These are phyloP conservation scores for Poecilia wingei DNA, from an alignment of 2,797 vertebrate species.

Conservation along the genomic window DNA sequence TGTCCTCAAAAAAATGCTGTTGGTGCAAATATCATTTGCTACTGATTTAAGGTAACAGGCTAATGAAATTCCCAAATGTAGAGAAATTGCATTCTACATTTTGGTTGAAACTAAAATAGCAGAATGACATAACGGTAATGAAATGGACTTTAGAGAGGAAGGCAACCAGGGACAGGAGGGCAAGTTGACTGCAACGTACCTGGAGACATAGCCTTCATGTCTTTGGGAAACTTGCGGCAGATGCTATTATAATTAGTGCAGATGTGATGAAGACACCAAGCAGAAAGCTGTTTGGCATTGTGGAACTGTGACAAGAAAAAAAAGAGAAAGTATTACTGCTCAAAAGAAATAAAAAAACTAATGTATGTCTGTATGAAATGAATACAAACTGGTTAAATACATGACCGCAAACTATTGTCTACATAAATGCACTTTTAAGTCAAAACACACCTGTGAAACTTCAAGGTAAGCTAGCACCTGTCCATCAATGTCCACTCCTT, in stretches of 20 bases:
- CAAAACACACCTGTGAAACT: constrained; percentile 85
- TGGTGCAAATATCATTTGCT: neutral
- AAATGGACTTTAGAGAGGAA: neutral
- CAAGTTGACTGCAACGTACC: constrained; percentile 69
- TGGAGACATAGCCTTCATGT: constrained; percentile 91
- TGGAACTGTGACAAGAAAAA: constrained; percentile 81
- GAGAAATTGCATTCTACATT: neutral
- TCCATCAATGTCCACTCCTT: constrained; percentile 88
- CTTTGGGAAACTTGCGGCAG: constrained; percentile 91
- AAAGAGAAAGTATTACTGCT: constrained; percentile 8
- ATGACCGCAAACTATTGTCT: neutral
- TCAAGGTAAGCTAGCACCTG: constrained; percentile 90
- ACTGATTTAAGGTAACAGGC: neutral
- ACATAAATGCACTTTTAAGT: neutral
- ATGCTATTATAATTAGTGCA: constrained; percentile 94
- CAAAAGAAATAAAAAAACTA: neutral
- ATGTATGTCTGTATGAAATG: neutral
- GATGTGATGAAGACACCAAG: constrained; percentile 94
- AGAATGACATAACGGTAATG: neutral
- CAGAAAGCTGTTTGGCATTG: constrained; percentile 87
- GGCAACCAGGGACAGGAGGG: constrained; percentile 4
- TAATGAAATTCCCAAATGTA: neutral
- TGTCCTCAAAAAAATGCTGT: neutral
- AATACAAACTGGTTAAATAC: neutral
- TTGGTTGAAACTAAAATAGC: constrained; percentile 10